Percentiles rank a stretch among this genome's conserved stretches.
Evolutionary conservation across 2,888 invertebrate species (phyloP).

Genomic region (Lasioglossum figueresi): DNA sequence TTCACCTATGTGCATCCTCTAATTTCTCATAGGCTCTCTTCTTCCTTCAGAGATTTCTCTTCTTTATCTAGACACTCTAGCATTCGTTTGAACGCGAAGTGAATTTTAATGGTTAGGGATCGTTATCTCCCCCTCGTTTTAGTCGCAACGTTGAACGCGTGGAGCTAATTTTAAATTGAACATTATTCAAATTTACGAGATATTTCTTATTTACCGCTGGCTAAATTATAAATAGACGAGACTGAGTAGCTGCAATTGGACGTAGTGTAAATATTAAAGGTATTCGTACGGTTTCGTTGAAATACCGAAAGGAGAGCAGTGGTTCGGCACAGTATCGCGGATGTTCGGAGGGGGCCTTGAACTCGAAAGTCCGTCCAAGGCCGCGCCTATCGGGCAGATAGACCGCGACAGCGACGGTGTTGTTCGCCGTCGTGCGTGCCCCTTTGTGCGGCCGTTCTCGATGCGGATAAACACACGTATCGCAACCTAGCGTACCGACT

Average conservation of each 20-base stretch:
- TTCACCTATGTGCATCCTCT: neutral
- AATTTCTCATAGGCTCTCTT: neutral
- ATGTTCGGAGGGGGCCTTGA: constrained; percentile 54
- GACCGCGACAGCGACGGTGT: constrained; percentile 13
- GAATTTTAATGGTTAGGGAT: neutral
- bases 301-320: neutral
- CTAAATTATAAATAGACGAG: too few relatives aligned
- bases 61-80: neutral
- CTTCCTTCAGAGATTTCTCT: neutral
- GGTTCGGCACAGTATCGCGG: neutral
- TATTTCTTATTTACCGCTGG: neutral
- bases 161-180: neutral
- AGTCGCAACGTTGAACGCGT: neutral
- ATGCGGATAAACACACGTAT: constrained; percentile 40
- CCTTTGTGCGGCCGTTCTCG: constrained; percentile 12
- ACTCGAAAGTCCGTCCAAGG: constrained; percentile 56
- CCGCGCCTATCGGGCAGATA: constrained; percentile 35
- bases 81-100: neutral
- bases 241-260: too few relatives aligned
- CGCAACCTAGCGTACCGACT: constrained; percentile 25
- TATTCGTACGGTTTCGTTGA: neutral
- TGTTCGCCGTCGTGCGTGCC: constrained; percentile 17
- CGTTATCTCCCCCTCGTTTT: neutral
- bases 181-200: neutral
- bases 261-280: too few relatives aligned